Conservation (phyloP, 2,797 vertebrate species). For the Danio choprae region DNA sequence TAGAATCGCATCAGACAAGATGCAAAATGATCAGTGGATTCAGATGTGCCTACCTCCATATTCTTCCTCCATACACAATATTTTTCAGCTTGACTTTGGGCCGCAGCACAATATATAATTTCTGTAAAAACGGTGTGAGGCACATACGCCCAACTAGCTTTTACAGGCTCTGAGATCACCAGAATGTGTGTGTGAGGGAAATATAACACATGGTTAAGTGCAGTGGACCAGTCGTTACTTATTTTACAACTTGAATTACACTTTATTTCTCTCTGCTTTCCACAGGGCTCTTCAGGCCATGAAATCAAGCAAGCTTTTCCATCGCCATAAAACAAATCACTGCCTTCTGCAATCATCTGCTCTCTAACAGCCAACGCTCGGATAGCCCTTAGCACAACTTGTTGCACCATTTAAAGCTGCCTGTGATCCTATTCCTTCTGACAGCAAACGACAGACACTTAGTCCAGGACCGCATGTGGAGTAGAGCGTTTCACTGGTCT, state of each 20-base stretch:
- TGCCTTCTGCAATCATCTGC: conserved; percentile 49
- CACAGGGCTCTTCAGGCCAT: conserved; percentile 20
- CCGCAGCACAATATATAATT: not conserved
- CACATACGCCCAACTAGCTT: conserved; percentile 19
- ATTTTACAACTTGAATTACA: conserved; percentile 46
- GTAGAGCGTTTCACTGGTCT: conserved; percentile 53
- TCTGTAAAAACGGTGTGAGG: not conserved
- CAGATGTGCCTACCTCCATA: not conserved
- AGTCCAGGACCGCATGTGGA: conserved; percentile 49
- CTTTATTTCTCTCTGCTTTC: conserved; percentile 47
- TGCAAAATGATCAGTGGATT: not conserved
- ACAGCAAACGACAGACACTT: conserved; percentile 64
- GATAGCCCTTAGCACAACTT: conserved; percentile 55
- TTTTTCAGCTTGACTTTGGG: conserved; percentile 3
- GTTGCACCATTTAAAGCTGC: conserved; percentile 58
- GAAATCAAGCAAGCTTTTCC: conserved; percentile 56
- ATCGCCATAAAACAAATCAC: conserved; percentile 46
- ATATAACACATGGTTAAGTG: conserved; percentile 29
- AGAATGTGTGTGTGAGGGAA: conserved; percentile 25
- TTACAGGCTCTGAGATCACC: conserved; percentile 51
- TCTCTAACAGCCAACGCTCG: conserved; percentile 48
- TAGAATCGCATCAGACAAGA: not conserved
- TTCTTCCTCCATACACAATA: not conserved
- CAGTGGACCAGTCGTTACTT: conserved; percentile 36
- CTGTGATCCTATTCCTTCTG: conserved; percentile 64